Evolutionary conservation across 2,113 vertebrate genomes (phyloP).

Genomic region (Hiodon alosoides): DNA sequence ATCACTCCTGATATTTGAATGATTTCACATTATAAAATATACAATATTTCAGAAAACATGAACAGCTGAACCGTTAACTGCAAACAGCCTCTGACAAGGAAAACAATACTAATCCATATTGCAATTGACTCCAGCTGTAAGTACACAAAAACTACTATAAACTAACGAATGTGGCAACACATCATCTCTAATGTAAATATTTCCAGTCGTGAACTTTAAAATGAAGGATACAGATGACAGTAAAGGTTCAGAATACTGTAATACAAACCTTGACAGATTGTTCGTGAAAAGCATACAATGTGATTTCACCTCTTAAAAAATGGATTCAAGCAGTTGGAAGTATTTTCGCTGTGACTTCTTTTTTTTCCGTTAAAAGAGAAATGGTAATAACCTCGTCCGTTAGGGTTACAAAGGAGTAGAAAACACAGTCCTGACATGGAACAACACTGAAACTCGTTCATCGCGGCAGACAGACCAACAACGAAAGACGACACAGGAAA

Average conservation of each 20-base stretch:
- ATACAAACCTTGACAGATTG: background rate
- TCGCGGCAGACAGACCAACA: conserved; percentile 43
- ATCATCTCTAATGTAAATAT: background rate
- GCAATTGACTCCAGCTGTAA: background rate
- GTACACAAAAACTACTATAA: background rate
- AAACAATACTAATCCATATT: background rate
- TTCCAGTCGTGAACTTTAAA: background rate
- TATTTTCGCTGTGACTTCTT: background rate
- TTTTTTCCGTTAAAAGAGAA: background rate
- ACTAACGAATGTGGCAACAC: too few species aligned
- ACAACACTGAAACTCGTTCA: conserved; percentile 35
- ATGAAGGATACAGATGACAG: background rate
- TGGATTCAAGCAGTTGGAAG: background rate
- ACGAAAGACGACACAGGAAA: conserved; percentile 43
- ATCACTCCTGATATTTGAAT: background rate
- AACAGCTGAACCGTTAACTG: too few species aligned
- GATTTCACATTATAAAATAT: background rate
- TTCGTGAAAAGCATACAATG: background rate
- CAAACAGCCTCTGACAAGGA: too few species aligned
- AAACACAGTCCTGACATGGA: conserved; percentile 36
- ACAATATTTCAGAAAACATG: too few species aligned
- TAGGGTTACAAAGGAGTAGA: background rate
- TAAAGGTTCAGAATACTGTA: too few species aligned
- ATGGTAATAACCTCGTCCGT: background rate
- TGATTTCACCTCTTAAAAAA: background rate